Evolutionary conservation across 2,797 vertebrate genomes (phyloP).

Genomic region (Phrynocephalus guinanensis): DNA sequence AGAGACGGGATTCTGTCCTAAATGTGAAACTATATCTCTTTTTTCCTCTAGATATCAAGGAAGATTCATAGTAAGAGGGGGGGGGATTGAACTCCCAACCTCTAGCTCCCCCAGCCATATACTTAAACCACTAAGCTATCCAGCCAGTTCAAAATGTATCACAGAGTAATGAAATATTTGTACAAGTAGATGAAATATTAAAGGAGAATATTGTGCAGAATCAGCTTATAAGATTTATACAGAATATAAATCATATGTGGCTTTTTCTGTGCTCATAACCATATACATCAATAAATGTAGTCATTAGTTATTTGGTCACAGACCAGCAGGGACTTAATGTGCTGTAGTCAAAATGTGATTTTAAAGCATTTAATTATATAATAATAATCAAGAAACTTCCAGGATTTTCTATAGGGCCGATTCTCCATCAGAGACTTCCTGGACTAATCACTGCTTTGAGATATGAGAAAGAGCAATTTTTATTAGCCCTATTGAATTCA

Average conservation of each 20-base stretch:
- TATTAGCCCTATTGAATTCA: slow-evolving; percentile 33
- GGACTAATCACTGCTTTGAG: slow-evolving; percentile 18
- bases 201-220: not conserved
- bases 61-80: not conserved
- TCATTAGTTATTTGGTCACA: slow-evolving; percentile 43
- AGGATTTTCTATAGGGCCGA: slow-evolving; percentile 13
- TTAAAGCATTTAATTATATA: slow-evolving; percentile 46
- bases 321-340: slow-evolving; percentile 24
- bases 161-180: slow-evolving; percentile 23
- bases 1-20: too few species aligned
- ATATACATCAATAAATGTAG: slow-evolving; percentile 38
- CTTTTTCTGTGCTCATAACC: slow-evolving; percentile 18
- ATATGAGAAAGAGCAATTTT: slow-evolving; percentile 27
- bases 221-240: slow-evolving; percentile 29
- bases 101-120: too few species aligned
- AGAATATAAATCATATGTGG: slow-evolving; percentile 13
- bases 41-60: not conserved
- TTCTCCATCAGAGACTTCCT: slow-evolving; percentile 25
- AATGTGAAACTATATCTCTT: not conserved
- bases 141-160: slow-evolving; percentile 4
- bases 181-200: slow-evolving; percentile 22
- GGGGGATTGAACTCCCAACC: too few species aligned
- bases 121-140: too few species aligned
- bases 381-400: slow-evolving; percentile 31
- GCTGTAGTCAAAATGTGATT: slow-evolving; percentile 47